These are phyloP conservation scores for Acanthopagrus latus DNA, from an alignment of 2,797 vertebrate species.

Conservation along the genomic window DNA sequence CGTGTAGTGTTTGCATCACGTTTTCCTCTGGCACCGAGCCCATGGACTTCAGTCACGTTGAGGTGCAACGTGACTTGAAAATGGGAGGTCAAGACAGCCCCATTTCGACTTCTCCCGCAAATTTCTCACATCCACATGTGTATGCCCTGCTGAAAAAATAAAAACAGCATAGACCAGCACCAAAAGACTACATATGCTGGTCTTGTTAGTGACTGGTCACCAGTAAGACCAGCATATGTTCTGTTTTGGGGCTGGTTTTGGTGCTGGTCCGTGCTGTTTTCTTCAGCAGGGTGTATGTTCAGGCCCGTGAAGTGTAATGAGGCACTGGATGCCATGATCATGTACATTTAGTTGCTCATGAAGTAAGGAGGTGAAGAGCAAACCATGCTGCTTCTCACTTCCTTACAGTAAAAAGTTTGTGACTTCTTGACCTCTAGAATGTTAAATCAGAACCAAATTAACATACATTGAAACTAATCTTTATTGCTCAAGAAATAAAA, in stretches of 20 bases:
- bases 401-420: background rate
- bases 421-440: background rate
- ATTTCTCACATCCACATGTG: too few relatives aligned
- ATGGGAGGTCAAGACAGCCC: background rate
- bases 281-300: too few relatives aligned
- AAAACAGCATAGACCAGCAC: too few relatives aligned
- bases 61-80: conserved; percentile 78
- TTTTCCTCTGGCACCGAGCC: conserved; percentile 69
- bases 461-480: background rate
- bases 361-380: background rate
- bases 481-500: background rate
- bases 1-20: conserved; percentile 72
- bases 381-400: background rate
- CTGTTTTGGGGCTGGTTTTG: too few relatives aligned
- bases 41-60: conserved; percentile 81
- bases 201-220: too few relatives aligned
- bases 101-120: conserved; percentile 17
- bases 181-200: too few relatives aligned
- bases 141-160: too few relatives aligned
- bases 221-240: too few relatives aligned
- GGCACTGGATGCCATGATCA: background rate
- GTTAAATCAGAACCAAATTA: background rate
- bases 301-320: background rate
- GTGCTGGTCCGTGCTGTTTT: too few relatives aligned
- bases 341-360: too few relatives aligned